A percentile compares a stretch with the other conserved stretches of the same genome.
Evolutionary conservation across 2,113 vertebrate species (phyloP).

Genomic region (Jaculus jaculus): DNA sequence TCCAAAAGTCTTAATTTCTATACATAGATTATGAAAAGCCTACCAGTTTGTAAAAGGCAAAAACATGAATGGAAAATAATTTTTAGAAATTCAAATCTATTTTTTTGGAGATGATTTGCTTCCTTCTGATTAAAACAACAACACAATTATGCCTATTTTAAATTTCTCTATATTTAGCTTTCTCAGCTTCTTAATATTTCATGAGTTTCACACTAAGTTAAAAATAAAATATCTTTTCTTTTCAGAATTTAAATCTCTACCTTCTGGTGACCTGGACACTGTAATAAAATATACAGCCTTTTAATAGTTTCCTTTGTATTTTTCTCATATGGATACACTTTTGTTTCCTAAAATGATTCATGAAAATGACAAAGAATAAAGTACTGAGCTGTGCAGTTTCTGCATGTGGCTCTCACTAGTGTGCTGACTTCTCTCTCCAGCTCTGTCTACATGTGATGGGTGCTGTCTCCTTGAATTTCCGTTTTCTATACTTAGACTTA

Average conservation of each 20-base stretch:
- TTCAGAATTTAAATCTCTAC: conserved; percentile 9
- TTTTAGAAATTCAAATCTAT: conserved; percentile 15
- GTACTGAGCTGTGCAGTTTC: not conserved
- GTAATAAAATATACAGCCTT: not conserved
- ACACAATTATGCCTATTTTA: not conserved
- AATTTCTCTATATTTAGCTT: not conserved
- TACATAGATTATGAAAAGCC: not conserved
- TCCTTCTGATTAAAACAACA: not conserved
- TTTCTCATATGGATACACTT: not conserved
- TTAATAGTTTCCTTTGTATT: not conserved
- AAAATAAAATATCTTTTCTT: not conserved
- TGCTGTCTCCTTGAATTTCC: not conserved
- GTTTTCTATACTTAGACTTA: not conserved
- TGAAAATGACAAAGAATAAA: not conserved
- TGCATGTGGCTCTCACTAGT: not conserved
- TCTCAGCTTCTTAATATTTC: not conserved
- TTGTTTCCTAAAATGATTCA: not conserved
- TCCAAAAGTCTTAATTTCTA: not conserved
- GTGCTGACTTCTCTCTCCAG: not conserved
- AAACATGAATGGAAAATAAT: not conserved
- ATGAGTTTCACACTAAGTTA: conserved; percentile 6
- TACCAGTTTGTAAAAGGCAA: not conserved
- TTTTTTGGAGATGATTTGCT: conserved; percentile 12
- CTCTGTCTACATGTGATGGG: not conserved
- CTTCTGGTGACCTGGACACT: not conserved